Evolutionary conservation across 2,113 vertebrate genomes (phyloP).

Genomic region (Cavia porcellus): DNA sequence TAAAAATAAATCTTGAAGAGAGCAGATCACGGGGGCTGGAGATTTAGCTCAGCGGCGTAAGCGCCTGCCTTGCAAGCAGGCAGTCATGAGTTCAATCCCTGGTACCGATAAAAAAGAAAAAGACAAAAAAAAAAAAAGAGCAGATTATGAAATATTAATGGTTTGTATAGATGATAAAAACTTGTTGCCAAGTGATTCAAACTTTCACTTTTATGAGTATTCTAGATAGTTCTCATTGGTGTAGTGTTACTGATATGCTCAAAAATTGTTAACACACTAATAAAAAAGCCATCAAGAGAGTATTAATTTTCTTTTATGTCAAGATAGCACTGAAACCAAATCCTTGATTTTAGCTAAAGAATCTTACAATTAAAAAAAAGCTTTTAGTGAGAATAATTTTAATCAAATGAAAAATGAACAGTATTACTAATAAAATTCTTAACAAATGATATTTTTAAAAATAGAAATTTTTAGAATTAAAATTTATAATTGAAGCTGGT

Average conservation of each 20-base stretch:
- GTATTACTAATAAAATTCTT: background rate
- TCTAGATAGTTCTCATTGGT: background rate
- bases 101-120: no score
- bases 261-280: conserved; percentile 4
- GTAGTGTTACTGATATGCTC: background rate
- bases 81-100: no score
- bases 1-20: conserved; percentile 33
- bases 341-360: background rate
- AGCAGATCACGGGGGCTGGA: background rate
- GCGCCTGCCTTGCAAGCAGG: no score
- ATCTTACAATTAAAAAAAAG: background rate
- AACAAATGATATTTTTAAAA: background rate
- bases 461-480: conserved; percentile 9
- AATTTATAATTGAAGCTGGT: background rate
- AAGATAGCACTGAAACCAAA: background rate
- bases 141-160: background rate
- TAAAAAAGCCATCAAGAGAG: background rate
- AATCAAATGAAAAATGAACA: background rate
- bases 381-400: background rate
- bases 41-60: no score
- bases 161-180: conserved; percentile 39
- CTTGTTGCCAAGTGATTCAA: background rate
- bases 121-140: background rate
- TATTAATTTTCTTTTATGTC: background rate
- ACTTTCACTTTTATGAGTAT: conserved; percentile 31